Percentiles rank a stretch among this genome's conserved stretches.
Conservation (phyloP, 2,888 invertebrate genomes). For the Brachypalpus laphriformis region DNA sequence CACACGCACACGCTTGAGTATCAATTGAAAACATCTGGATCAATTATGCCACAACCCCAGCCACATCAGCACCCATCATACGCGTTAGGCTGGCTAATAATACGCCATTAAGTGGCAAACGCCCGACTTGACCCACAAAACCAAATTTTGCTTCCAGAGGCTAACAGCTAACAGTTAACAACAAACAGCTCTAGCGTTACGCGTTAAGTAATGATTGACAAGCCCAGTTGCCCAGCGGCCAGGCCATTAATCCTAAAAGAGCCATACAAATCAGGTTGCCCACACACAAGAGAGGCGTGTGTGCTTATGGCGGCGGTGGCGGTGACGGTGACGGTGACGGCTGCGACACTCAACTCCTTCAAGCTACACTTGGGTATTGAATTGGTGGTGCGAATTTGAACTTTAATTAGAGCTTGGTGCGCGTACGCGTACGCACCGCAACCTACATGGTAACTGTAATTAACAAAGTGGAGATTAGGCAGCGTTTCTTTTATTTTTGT, state of each 20-base stretch:
- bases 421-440: conserved; percentile 41
- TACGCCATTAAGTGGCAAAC: conserved; percentile 62
- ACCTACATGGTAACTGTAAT: conserved; percentile 56
- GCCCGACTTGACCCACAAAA: conserved; percentile 72
- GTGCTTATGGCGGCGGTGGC: background rate
- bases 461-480: conserved; percentile 67
- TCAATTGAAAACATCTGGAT: conserved; percentile 47
- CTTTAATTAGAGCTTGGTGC: conserved; percentile 59
- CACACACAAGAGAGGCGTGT: conserved; percentile 28
- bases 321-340: background rate
- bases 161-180: conserved; percentile 25
- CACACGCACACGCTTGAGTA: background rate
- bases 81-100: conserved; percentile 35
- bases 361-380: conserved; percentile 66
- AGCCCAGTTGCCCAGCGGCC: conserved; percentile 65
- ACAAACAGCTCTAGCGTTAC: conserved; percentile 46
- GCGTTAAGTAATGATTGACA: conserved; percentile 67
- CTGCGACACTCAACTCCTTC: conserved; percentile 66
- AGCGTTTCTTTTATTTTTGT: background rate
- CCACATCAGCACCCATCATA: conserved; percentile 51
- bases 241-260: conserved; percentile 59
- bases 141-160: conserved; percentile 65
- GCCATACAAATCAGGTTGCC: conserved; percentile 36
- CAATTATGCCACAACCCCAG: conserved; percentile 17
- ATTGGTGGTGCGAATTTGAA: conserved; percentile 48